Percentiles rank a stretch among this genome's conserved stretches.
These are phyloP conservation scores for Spialia ferax DNA, from an alignment of 2,888 invertebrate species.

Conservation along the genomic window DNA sequence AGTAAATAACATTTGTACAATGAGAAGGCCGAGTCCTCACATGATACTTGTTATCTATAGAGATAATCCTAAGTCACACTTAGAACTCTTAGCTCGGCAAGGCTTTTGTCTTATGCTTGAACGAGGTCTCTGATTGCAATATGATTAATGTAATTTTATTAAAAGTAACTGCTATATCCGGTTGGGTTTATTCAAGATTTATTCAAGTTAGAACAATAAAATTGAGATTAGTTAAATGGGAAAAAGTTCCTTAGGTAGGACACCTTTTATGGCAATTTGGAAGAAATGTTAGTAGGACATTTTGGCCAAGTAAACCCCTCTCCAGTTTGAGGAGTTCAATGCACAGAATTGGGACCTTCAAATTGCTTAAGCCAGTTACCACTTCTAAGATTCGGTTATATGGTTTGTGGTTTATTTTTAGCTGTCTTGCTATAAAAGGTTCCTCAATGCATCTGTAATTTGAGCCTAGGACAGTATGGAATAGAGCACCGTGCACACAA, in stretches of 20 bases:
- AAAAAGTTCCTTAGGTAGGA: too few species aligned
- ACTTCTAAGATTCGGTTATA: not conserved
- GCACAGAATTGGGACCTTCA: too few species aligned
- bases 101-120: constrained; percentile 22
- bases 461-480: not conserved
- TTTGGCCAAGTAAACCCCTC: too few species aligned
- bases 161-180: not conserved
- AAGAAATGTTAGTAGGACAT: too few species aligned
- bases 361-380: not conserved
- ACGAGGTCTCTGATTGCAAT: constrained; percentile 17
- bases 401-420: not conserved
- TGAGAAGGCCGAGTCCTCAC: constrained; percentile 11
- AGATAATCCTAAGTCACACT: constrained; percentile 28
- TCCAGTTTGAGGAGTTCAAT: too few species aligned
- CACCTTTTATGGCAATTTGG: too few species aligned
- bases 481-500: not conserved
- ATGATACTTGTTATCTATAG: constrained; percentile 20
- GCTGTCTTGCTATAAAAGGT: not conserved
- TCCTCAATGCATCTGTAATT: constrained; percentile 3
- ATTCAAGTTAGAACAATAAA: not conserved
- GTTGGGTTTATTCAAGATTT: too few species aligned
- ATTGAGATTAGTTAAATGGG: too few species aligned
- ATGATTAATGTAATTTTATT: not conserved
- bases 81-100: constrained; percentile 18
- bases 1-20: constrained; percentile 7